These are phyloP conservation scores for Litocranius walleri DNA, from an alignment of 2,113 vertebrate genomes.

Conservation along the genomic window DNA sequence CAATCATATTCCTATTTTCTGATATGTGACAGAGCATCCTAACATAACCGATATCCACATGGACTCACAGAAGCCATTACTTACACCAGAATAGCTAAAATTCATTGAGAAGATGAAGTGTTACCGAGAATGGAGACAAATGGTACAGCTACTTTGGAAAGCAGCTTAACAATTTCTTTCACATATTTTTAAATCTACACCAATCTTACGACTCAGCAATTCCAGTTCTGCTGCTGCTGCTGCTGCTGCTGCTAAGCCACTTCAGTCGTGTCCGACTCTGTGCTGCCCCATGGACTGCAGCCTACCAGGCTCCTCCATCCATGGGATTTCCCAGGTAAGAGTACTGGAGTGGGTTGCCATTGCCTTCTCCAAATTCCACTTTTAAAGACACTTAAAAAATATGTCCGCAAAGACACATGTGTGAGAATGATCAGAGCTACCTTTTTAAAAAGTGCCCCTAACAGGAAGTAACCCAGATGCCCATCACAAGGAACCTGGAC, in stretches of 20 bases:
- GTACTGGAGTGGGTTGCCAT: no score
- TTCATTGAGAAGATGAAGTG: not conserved
- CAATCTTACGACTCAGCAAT: not conserved
- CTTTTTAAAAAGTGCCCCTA: not conserved
- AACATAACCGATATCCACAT: not conserved
- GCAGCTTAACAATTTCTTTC: not conserved
- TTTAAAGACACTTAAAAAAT: not conserved
- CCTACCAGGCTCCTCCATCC: no score
- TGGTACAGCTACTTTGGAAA: not conserved
- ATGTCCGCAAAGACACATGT: not conserved
- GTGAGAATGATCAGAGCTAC: not conserved
- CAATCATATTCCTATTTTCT: not conserved
- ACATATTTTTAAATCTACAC: not conserved
- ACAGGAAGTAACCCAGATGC: not conserved
- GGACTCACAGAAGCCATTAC: not conserved
- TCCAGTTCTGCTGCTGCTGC: not conserved
- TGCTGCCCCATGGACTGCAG: no score
- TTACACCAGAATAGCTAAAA: not conserved
- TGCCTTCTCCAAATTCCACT: not conserved
- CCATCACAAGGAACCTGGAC: not conserved
- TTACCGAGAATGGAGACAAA: not conserved
- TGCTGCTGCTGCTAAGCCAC: no score
- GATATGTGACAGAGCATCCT: rapidly evolving
- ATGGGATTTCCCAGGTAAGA: no score
- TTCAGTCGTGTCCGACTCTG: no score